Evolutionary conservation across 2,797 vertebrate species (phyloP).

Genomic region (Champsocephalus gunnari): DNA sequence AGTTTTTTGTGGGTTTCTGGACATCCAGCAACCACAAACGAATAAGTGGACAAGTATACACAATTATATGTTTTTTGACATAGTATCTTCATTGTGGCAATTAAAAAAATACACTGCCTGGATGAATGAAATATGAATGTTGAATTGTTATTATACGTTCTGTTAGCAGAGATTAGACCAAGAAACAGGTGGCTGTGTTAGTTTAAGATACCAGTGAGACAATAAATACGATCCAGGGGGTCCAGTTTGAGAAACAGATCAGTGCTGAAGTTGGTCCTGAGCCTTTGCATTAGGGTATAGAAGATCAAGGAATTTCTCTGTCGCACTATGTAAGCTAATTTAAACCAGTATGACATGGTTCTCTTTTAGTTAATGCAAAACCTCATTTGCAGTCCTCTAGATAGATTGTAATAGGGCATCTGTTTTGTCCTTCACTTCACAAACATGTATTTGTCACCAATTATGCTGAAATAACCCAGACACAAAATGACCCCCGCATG

Average conservation of each 20-base stretch:
- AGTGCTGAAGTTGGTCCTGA: background rate
- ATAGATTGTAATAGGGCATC: constrained; percentile 34
- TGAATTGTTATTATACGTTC: background rate
- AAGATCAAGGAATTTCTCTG: background rate
- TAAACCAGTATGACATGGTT: constrained; percentile 5
- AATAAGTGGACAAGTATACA: background rate
- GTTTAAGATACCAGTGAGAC: background rate
- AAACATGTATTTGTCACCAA: constrained; percentile 28
- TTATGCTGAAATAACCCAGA: constrained; percentile 12
- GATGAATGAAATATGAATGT: background rate
- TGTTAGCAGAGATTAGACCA: background rate
- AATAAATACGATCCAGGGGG: background rate
- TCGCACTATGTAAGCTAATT: background rate
- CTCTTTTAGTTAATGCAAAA: constrained; percentile 19
- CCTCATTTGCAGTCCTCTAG: constrained; percentile 36
- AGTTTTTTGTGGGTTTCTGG: background rate
- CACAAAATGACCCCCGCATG: background rate
- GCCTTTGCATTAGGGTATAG: background rate
- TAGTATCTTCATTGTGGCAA: background rate
- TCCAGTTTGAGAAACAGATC: too few species aligned
- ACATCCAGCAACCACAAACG: background rate
- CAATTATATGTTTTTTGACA: background rate
- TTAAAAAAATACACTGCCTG: background rate
- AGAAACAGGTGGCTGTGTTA: background rate
- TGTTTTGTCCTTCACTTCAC: constrained; percentile 32